A percentile compares a stretch with the other conserved stretches of the same genome.
Conservation (phyloP, 2,888 invertebrate species). For the Maniola hyperantus region DNA sequence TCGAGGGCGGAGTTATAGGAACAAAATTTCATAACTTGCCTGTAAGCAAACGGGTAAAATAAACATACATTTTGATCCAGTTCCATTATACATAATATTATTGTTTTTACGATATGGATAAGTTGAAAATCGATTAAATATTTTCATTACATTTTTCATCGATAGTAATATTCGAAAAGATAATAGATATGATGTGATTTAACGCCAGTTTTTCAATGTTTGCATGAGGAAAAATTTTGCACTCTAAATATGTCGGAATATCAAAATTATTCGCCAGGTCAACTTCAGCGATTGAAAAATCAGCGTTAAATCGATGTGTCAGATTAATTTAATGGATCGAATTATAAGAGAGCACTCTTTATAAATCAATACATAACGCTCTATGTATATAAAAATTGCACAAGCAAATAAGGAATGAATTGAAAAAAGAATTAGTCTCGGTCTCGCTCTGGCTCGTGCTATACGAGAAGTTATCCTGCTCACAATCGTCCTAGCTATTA, state of each 20-base stretch:
- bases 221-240: no score
- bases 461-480: no score
- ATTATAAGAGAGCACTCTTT: neutral
- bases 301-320: neutral
- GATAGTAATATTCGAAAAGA: no score
- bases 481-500: no score
- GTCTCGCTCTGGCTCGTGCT: no score
- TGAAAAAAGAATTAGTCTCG: no score
- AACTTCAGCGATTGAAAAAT: neutral
- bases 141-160: no score
- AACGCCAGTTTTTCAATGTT: no score
- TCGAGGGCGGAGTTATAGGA: slow-evolving; percentile 37
- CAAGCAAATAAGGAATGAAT: neutral
- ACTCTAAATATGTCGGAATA: no score
- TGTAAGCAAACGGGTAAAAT: slow-evolving; percentile 18
- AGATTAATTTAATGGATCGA: neutral
- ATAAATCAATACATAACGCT: neutral
- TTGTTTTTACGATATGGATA: neutral
- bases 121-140: neutral
- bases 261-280: no score
- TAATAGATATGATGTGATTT: no score
- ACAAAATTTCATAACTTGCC: slow-evolving; percentile 34
- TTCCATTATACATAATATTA: neutral
- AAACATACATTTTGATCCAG: neutral
- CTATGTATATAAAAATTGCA: neutral